Conservation (phyloP, 1,140 invertebrate species). For the silkworm (Bombyx mori) region DNA sequence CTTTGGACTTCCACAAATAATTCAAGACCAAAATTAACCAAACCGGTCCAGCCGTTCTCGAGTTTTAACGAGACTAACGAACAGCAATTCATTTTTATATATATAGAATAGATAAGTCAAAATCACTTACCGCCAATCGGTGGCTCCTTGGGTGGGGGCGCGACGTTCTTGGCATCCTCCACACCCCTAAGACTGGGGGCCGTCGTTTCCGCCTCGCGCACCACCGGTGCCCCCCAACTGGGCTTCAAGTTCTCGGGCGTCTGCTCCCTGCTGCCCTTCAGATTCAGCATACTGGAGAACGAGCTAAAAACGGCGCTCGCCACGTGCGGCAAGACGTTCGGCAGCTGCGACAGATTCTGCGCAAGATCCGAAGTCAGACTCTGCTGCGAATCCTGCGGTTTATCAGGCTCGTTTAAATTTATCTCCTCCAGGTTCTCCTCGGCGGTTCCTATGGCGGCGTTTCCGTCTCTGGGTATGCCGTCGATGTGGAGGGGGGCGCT, state of each 20-base stretch:
- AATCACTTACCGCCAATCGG: slow-evolving; percentile 37
- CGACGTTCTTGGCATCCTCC: slow-evolving; percentile 24
- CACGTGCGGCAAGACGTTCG: slow-evolving; percentile 68
- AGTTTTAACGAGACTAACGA: no score
- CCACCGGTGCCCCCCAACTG: neutral
- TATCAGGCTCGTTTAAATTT: slow-evolving; percentile 55
- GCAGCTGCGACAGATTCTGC: slow-evolving; percentile 72
- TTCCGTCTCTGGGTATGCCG: slow-evolving; percentile 29
- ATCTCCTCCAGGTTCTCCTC: slow-evolving; percentile 61
- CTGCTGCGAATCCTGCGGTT: slow-evolving; percentile 41
- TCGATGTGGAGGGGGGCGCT: slow-evolving; percentile 44
- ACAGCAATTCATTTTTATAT: no score
- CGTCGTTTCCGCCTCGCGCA: neutral
- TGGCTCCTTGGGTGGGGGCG: slow-evolving; percentile 39
- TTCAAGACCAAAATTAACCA: no score
- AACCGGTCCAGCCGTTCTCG: no score
- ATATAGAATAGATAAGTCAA: neutral
- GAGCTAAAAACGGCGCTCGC: slow-evolving; percentile 73
- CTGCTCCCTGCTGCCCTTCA: slow-evolving; percentile 47
- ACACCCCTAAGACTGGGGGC: slow-evolving; percentile 25
- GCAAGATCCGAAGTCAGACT: slow-evolving; percentile 70
- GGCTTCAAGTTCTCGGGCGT: slow-evolving; percentile 30
- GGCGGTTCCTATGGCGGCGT: slow-evolving; percentile 27
- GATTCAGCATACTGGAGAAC: slow-evolving; percentile 69
- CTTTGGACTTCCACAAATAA: no score